Conservation (phyloP, 2,797 vertebrate genomes). For the Halcyon badia region DNA sequence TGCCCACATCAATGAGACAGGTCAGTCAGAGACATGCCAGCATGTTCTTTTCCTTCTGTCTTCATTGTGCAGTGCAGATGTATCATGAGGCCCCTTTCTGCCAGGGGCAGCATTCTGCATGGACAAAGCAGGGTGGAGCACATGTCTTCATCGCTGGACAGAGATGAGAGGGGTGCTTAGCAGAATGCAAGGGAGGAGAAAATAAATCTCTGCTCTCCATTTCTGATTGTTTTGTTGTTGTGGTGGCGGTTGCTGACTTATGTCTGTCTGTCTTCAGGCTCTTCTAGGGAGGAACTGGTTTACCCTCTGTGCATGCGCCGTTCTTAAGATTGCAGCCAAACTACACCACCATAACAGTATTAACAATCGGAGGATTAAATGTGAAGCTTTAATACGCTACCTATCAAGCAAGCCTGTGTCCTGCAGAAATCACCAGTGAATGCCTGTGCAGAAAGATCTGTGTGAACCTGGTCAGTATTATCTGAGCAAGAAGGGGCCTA, state of each 20-base stretch:
- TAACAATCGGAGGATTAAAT: background rate
- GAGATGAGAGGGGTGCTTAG: background rate
- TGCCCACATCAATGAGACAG: background rate
- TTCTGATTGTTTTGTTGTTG: background rate
- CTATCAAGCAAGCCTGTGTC: background rate
- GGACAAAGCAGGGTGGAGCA: slow-evolving; percentile 29
- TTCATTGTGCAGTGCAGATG: background rate
- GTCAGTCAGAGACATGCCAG: background rate
- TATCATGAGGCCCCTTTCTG: background rate
- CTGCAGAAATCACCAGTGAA: background rate
- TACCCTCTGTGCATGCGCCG: background rate
- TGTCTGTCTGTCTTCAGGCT: background rate
- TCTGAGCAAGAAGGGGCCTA: background rate
- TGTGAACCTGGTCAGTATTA: background rate
- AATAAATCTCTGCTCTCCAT: background rate
- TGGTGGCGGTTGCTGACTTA: background rate
- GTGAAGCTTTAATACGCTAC: background rate
- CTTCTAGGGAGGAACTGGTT: background rate
- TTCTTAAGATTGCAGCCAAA: background rate
- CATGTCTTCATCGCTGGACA: fast-evolving
- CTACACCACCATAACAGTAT: background rate
- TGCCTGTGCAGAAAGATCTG: background rate
- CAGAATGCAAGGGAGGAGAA: background rate
- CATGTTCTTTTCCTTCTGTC: background rate
- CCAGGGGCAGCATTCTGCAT: background rate